Conservation (phyloP, 2,113 vertebrate genomes). For the Microcebus lehilahytsara region DNA sequence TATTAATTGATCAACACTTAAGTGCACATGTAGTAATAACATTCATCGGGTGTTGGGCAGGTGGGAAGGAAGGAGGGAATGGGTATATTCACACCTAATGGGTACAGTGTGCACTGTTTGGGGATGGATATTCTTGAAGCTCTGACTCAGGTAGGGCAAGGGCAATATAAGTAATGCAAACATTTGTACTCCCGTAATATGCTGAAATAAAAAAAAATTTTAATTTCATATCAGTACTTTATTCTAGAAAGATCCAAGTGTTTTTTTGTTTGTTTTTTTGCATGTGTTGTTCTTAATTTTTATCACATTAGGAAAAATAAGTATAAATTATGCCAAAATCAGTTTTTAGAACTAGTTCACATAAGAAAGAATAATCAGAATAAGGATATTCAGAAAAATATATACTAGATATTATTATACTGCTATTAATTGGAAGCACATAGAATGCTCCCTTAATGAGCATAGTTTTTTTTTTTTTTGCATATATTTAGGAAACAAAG, state of each 20-base stretch:
- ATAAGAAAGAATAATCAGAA: constrained; percentile 17
- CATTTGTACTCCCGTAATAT: no score
- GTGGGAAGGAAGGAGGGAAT: no score
- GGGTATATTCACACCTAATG: no score
- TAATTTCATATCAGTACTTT: not conserved
- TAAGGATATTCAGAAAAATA: not conserved
- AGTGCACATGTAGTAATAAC: no score
- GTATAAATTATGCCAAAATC: not conserved
- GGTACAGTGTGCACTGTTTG: no score
- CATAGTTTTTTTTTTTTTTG: not conserved
- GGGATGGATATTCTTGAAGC: no score
- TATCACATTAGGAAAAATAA: not conserved
- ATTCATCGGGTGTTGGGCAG: no score
- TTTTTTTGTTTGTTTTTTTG: not conserved
- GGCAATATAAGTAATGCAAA: no score
- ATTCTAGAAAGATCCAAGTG: not conserved
- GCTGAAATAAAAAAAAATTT: no score
- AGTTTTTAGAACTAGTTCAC: not conserved
- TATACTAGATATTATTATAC: not conserved
- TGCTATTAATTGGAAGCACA: not conserved
- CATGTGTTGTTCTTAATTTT: not conserved
- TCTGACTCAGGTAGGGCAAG: no score
- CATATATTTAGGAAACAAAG: not conserved
- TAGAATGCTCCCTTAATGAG: not conserved
- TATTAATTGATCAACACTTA: no score